Conservation (phyloP, 2,888 invertebrate genomes). For the Brenthis ino region DNA sequence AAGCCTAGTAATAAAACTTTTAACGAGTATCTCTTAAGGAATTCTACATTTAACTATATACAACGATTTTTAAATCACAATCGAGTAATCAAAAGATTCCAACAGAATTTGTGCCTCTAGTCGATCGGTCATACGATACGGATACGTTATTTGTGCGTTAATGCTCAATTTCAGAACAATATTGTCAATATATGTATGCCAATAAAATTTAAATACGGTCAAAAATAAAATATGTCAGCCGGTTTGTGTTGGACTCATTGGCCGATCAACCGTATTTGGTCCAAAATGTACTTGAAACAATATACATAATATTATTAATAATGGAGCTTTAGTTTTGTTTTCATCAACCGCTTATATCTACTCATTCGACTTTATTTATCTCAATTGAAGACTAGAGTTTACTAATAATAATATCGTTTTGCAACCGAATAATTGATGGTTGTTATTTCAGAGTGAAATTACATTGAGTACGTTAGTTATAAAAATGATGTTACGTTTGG, state of each 20-base stretch:
- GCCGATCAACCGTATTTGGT: slow-evolving; percentile 76
- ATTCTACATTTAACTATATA: slow-evolving; percentile 37
- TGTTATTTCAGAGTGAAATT: background rate
- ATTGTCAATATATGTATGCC: background rate
- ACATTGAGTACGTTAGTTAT: background rate
- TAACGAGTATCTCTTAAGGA: slow-evolving; percentile 35
- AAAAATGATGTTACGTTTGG: background rate
- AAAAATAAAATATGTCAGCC: slow-evolving; percentile 27
- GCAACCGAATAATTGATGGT: background rate
- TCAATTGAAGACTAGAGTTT: slow-evolving; percentile 2
- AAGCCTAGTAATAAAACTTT: slow-evolving; percentile 43
- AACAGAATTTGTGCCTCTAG: slow-evolving; percentile 55
- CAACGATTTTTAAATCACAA: slow-evolving; percentile 47
- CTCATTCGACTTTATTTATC: background rate
- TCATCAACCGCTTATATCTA: background rate
- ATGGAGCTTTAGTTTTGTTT: background rate
- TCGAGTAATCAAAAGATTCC: slow-evolving; percentile 44
- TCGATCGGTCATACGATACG: slow-evolving; percentile 54
- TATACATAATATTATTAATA: background rate
- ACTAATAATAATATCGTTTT: background rate
- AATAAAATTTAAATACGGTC: background rate
- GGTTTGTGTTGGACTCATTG: slow-evolving; percentile 40
- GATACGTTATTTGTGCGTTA: slow-evolving; percentile 55
- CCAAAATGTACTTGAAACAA: slow-evolving; percentile 51
- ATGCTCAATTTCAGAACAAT: slow-evolving; percentile 21